Conservation (phyloP, 2,113 vertebrate genomes). For the Scalopus aquaticus region DNA sequence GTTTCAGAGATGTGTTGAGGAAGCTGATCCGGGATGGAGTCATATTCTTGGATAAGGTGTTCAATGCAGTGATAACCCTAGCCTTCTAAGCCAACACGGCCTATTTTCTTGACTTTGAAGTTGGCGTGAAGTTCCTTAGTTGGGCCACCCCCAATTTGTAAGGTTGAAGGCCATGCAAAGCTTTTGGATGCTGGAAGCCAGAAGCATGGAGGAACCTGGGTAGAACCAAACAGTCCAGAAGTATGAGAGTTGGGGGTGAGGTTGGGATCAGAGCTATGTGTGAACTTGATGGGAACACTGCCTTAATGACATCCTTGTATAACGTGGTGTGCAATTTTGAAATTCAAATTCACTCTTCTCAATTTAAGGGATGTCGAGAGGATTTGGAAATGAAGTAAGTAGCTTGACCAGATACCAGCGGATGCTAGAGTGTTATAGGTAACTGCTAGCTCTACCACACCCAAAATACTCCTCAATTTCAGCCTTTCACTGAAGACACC, state of each 20-base stretch:
- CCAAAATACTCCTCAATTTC: background rate
- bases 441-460: background rate
- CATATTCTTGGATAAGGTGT: conserved; percentile 95
- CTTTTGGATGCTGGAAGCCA: conserved; percentile 15
- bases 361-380: conserved; percentile 60
- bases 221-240: conserved; percentile 62
- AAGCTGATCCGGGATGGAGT: conserved; percentile 94
- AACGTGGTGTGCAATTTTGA: conserved; percentile 74
- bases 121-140: conserved; percentile 97
- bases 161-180: conserved; percentile 71
- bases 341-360: conserved; percentile 74
- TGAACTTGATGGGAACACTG: conserved; percentile 75
- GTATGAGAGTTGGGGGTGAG: conserved; percentile 60
- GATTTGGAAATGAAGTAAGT: conserved; percentile 51
- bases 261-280: conserved; percentile 72
- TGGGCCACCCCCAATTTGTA: conserved; percentile 90
- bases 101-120: conserved; percentile 97
- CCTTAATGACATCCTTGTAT: conserved; percentile 81
- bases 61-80: conserved; percentile 96
- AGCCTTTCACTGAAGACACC: conserved; percentile 11
- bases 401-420: conserved; percentile 54
- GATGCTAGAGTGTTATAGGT: background rate
- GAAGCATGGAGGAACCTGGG: conserved; percentile 33
- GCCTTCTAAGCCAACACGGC: conserved; percentile 97
- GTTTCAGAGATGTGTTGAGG: conserved; percentile 94